Base-by-base conservation (phyloP, 2,888 invertebrate species). In the Nebria salina region DNA sequence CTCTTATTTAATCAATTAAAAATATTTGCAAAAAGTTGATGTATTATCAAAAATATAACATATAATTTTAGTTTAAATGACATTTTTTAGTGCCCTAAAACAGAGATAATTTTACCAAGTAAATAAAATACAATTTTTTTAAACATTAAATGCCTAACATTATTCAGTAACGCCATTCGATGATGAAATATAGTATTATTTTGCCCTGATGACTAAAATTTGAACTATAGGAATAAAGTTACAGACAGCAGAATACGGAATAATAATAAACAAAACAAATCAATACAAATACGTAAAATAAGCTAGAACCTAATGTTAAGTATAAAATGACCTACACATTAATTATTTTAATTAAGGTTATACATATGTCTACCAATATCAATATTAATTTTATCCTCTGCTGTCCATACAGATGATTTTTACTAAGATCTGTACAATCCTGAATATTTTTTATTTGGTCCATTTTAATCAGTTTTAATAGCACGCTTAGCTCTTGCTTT, bases 401-500 rank as follows among this genome's bases (percentile, higher is more conserved):
- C 54, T 54, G 54, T 54, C 54, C 54, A 13, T 54, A 4, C 11
- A 54, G 6, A 54, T 13, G 54, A 54, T 54, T 54, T 54, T 54
- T 3, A 66, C 66, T 15, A 25, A 70, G 13, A 15, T 72, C 26
- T 72, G 72, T 72, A 72, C 42, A 26, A 72, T 20, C 9, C 34
- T 6, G 42, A 13, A 73, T 73, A 73, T 20, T 65, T 65, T 20
- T 65, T 65, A 75, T 75, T 75, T 75, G 75, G 75, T 75, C 41
- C 54, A 76, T 15, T 77, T 64, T 77, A 68, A 7, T 77, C 72
- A 13, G 72, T 82, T 65, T 78, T 73, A 42, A 76, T n/a, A 20
- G 77, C 75, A 70, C 65, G 72, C 65, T 64, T 83, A 26, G 65
- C 34, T 41, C 84, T 84, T 82, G 87, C 89, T 84, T 91, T 92